Conservation (phyloP, 2,888 invertebrate species). For the Asteroscopus sphinx region DNA sequence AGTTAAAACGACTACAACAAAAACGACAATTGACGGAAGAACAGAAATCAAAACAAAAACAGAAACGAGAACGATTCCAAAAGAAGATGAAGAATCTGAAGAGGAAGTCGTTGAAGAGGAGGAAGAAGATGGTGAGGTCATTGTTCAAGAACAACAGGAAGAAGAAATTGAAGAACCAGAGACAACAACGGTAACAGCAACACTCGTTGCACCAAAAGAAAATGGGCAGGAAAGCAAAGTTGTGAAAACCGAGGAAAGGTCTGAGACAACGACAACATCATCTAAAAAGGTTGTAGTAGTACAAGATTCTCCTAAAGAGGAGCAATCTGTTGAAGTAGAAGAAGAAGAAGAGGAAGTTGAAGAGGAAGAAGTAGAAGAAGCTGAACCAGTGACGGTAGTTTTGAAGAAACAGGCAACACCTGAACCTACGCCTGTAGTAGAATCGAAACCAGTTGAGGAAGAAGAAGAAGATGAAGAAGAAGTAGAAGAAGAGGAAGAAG, state of each 20-base stretch:
- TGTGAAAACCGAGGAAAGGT: constrained; percentile 76
- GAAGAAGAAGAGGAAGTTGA: constrained; percentile 61
- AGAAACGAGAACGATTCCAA: constrained; percentile 81
- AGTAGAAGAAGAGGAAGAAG: constrained; percentile 36
- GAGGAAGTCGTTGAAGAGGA: constrained; percentile 74
- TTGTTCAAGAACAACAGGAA: constrained; percentile 58
- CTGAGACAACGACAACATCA: constrained; percentile 74
- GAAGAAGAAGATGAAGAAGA: constrained; percentile 31
- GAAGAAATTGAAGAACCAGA: constrained; percentile 58
- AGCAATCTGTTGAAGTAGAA: constrained; percentile 64
- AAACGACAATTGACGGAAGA: constrained; percentile 82
- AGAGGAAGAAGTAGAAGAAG: constrained; percentile 56
- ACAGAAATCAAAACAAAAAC: constrained; percentile 83
- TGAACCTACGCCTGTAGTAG: constrained; percentile 34
- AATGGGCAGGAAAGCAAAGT: constrained; percentile 65
- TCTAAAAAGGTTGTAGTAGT: constrained; percentile 76
- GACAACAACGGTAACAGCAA: constrained; percentile 53
- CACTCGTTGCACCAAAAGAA: constrained; percentile 54
- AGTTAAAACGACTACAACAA: constrained; percentile 83
- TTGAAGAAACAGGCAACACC: constrained; percentile 57
- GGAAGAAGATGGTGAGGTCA: constrained; percentile 64
- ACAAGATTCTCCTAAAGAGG: constrained; percentile 70
- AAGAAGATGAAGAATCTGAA: constrained; percentile 72
- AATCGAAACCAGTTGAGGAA: constrained; percentile 39
- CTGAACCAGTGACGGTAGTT: constrained; percentile 61